These are phyloP conservation scores for Probosciger aterrimus DNA, from an alignment of 2,113 vertebrate genomes.

Conservation along the genomic window DNA sequence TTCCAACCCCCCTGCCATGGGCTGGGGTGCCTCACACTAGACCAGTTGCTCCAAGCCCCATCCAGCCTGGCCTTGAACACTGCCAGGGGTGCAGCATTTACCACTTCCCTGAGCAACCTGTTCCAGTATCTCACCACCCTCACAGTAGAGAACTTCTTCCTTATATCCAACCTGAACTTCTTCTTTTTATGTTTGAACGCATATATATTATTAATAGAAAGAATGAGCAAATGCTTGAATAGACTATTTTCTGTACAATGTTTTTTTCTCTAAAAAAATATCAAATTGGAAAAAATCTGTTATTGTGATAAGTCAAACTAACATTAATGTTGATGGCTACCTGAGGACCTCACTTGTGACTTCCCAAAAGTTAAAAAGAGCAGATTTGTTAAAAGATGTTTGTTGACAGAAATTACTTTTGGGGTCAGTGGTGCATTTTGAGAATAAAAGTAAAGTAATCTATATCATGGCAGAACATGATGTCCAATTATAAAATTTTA, in stretches of 20 bases:
- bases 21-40: not conserved
- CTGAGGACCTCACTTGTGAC: not conserved
- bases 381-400: not conserved
- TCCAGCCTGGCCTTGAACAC: not conserved
- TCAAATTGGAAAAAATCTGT: not conserved
- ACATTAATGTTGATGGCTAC: not conserved
- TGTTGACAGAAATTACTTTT: not conserved
- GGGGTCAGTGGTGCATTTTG: not conserved
- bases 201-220: not conserved
- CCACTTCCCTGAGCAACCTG: not conserved
- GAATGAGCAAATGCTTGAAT: not conserved
- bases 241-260: not conserved
- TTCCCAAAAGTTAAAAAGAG: not conserved
- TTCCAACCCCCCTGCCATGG: not conserved
- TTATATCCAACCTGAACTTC: not conserved
- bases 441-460: not conserved
- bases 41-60: not conserved
- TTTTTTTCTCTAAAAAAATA: not conserved
- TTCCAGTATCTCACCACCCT: not conserved
- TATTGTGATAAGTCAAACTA: not conserved
- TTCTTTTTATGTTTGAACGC: not conserved
- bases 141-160: not conserved
- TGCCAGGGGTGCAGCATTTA: not conserved
- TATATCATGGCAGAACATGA: not conserved
- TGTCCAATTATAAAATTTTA: no score